phyloP scores from a whole-genome alignment of 2,888 invertebrate species.

The Platycheirus albimanus region DNA sequence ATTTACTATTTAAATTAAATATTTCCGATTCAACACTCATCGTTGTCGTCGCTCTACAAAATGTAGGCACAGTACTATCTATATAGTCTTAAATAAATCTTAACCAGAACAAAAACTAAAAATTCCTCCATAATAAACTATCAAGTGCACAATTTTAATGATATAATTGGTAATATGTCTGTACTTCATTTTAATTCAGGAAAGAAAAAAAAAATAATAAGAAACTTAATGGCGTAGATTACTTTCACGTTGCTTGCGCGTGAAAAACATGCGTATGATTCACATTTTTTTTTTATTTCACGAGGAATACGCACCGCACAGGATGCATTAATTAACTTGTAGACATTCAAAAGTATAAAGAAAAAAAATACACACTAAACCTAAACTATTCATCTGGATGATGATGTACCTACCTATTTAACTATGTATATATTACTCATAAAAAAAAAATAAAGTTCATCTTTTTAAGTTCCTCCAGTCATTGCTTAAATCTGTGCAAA shows the following conservation, averaged over 20 bases:
- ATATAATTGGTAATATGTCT: constrained; percentile 65
- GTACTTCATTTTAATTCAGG: constrained; percentile 56
- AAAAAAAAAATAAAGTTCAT: constrained; percentile 20
- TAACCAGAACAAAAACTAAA: background rate
- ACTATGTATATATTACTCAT: too few relatives aligned
- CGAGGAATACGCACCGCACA: constrained; percentile 66
- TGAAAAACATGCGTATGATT: constrained; percentile 55
- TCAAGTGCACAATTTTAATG: constrained; percentile 49
- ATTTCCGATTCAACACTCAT: constrained; percentile 20
- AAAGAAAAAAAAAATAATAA: constrained; percentile 32
- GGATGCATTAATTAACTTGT: constrained; percentile 70
- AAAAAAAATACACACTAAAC: background rate
- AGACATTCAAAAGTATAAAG: constrained; percentile 46
- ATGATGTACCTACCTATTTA: too few relatives aligned
- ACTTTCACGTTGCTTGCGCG: constrained; percentile 52
- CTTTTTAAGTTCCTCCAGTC: too few relatives aligned
- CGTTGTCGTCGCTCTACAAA: background rate
- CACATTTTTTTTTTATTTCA: too few relatives aligned
- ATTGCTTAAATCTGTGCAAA: constrained; percentile 57
- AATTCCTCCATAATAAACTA: constrained; percentile 25
- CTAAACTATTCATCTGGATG: too few relatives aligned
- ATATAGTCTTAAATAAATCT: background rate
- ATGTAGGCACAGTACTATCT: background rate
- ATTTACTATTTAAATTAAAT: constrained; percentile 37
- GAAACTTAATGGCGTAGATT: constrained; percentile 37